These are phyloP conservation scores for Drosophila mojavensis DNA, from an alignment of 1,140 invertebrate genomes.

Conservation along the genomic window DNA sequence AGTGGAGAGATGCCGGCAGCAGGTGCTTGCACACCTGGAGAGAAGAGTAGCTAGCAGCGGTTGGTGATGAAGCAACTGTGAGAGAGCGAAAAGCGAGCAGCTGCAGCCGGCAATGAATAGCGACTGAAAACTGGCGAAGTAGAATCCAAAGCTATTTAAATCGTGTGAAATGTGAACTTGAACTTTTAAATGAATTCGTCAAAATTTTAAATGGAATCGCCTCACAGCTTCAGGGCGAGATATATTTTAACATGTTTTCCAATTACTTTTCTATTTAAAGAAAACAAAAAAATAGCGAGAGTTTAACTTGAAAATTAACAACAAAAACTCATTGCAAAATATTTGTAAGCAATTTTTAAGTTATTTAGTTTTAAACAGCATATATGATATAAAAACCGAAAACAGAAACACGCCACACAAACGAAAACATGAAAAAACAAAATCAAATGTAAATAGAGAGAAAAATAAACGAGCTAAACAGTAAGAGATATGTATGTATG, in stretches of 20 bases:
- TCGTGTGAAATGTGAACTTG: slow-evolving; percentile 42
- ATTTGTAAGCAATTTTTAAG: slow-evolving; percentile 63
- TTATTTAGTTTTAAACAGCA: slow-evolving; percentile 71
- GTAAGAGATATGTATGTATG: slow-evolving; percentile 26
- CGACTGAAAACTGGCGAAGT: slow-evolving; percentile 4
- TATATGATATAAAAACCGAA: slow-evolving; percentile 11
- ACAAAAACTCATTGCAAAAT: slow-evolving; percentile 35
- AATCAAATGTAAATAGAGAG: slow-evolving; percentile 62
- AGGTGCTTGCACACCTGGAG: too few relatives aligned
- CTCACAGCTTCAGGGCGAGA: not conserved
- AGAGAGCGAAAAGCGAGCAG: not conserved
- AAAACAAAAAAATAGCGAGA: not conserved
- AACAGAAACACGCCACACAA: slow-evolving; percentile 24
- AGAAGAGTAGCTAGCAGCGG: too few relatives aligned
- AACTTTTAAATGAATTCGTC: slow-evolving; percentile 53
- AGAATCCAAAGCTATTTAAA: slow-evolving; percentile 58
- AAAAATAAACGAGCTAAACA: slow-evolving; percentile 34
- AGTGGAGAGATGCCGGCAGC: too few relatives aligned
- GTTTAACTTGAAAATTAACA: slow-evolving; percentile 8
- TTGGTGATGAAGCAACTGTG: not conserved
- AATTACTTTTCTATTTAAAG: slow-evolving; percentile 44
- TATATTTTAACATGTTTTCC: slow-evolving; percentile 71
- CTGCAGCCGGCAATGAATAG: not conserved
- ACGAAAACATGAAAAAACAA: slow-evolving; percentile 14
- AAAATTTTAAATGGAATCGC: slow-evolving; percentile 45